Percentiles rank a stretch among this genome's conserved stretches.
Evolutionary conservation across 2,113 vertebrate species (phyloP).

Genomic region (Alligator sinensis): DNA sequence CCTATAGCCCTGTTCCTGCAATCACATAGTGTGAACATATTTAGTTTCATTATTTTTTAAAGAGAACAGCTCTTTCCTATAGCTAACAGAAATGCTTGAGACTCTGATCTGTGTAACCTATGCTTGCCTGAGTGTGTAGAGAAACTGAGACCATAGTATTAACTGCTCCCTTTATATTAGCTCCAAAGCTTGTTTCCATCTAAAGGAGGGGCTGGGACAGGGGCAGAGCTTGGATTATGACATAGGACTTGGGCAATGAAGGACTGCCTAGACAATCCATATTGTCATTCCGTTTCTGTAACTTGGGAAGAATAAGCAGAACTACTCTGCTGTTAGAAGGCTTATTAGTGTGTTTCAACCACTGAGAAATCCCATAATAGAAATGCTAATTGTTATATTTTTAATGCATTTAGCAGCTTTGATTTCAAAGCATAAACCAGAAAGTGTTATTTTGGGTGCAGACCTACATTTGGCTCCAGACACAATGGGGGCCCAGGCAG

Average conservation of each 20-base stretch:
- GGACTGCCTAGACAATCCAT: neutral
- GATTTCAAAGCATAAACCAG: neutral
- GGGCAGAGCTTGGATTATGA: neutral
- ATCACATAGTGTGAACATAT: neutral
- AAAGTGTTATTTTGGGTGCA: neutral
- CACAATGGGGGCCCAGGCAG: neutral
- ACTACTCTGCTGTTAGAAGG: neutral
- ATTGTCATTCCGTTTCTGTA: neutral
- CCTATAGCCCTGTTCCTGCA: neutral
- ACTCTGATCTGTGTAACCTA: fast-evolving
- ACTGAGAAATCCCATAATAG: too few relatives aligned
- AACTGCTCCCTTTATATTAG: neutral
- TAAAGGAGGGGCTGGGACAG: neutral
- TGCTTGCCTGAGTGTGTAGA: neutral
- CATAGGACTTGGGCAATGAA: neutral
- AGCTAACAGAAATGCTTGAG: neutral
- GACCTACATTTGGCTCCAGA: fast-evolving
- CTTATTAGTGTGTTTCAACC: neutral
- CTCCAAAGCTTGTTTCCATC: neutral
- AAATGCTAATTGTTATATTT: fast-evolving
- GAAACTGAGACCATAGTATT: neutral
- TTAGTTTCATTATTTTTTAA: neutral
- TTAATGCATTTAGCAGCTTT: neutral
- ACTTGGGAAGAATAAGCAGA: neutral
- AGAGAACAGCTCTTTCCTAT: neutral